Percentiles rank a stretch among this genome's conserved stretches.
Evolutionary conservation across 2,888 invertebrate species (phyloP).

Genomic region (Crossocerus cetratus): DNA sequence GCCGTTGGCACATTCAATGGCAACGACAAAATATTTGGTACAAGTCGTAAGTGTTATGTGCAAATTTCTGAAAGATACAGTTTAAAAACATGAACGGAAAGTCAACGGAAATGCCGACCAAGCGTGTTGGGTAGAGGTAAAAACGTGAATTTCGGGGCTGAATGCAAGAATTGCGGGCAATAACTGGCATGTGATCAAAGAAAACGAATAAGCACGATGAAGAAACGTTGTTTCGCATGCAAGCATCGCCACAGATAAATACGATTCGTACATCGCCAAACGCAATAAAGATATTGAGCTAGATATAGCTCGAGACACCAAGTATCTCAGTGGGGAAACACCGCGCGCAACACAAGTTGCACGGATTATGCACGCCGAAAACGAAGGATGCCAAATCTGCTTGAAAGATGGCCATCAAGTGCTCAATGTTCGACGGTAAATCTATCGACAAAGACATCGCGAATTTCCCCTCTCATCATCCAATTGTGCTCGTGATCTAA

Average conservation of each 20-base stretch:
- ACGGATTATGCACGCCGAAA: no score
- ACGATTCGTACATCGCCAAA: no score
- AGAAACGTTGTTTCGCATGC: background rate
- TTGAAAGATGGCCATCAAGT: no score
- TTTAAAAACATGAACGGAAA: background rate
- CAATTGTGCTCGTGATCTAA: no score
- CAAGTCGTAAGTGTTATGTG: conserved; percentile 7
- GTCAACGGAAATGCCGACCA: background rate
- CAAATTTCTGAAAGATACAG: conserved; percentile 25
- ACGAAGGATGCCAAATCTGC: no score
- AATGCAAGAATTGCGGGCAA: background rate
- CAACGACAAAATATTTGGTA: conserved; percentile 19
- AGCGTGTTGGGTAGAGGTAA: background rate
- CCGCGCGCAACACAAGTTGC: no score
- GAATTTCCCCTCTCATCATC: background rate
- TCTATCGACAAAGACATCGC: background rate
- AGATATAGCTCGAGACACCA: no score
- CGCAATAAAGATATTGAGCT: no score
- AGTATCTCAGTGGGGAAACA: no score
- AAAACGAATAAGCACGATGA: background rate
- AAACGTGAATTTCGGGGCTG: background rate
- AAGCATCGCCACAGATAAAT: no score
- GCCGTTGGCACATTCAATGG: conserved; percentile 10
- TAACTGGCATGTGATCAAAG: background rate
- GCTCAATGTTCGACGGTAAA: no score